These are phyloP conservation scores for Sinonovacula constricta DNA, from an alignment of 1,140 invertebrate species.

Conservation along the genomic window DNA sequence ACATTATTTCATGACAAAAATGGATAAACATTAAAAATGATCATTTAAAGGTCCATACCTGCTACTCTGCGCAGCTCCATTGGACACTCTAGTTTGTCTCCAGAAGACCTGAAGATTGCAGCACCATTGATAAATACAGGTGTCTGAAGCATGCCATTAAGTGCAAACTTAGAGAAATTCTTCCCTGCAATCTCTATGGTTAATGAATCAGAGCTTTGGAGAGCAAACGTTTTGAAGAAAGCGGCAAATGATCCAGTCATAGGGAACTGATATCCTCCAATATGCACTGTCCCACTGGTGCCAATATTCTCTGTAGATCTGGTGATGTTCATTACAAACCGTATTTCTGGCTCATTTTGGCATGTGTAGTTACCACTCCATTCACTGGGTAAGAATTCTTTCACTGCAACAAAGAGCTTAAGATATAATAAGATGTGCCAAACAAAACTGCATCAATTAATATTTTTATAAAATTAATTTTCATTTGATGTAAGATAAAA, in stretches of 20 bases:
- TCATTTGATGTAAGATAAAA: no score
- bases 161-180: slow-evolving; percentile 31
- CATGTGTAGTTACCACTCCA: slow-evolving; percentile 49
- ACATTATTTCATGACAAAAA: no score
- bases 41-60: no score
- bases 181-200: background rate
- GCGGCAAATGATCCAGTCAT: slow-evolving; percentile 35
- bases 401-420: background rate
- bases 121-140: slow-evolving; percentile 31
- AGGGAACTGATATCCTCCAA: slow-evolving; percentile 9
- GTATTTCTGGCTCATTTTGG: slow-evolving; percentile 11
- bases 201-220: slow-evolving; percentile 14
- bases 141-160: slow-evolving; percentile 16
- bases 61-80: slow-evolving; percentile 34
- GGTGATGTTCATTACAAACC: slow-evolving; percentile 44
- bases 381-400: slow-evolving; percentile 33
- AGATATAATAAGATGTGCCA: background rate
- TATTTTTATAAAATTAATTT: no score
- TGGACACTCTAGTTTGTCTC: background rate
- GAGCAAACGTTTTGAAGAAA: slow-evolving; percentile 13
- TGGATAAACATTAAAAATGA: no score
- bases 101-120: slow-evolving; percentile 15
- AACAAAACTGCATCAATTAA: background rate
- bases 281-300: slow-evolving; percentile 17
- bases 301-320: slow-evolving; percentile 30